A percentile compares a stretch with the other conserved stretches of the same genome.
phyloP scores from a whole-genome alignment of 2,113 vertebrate species.

The Prionailurus bengalensis region DNA sequence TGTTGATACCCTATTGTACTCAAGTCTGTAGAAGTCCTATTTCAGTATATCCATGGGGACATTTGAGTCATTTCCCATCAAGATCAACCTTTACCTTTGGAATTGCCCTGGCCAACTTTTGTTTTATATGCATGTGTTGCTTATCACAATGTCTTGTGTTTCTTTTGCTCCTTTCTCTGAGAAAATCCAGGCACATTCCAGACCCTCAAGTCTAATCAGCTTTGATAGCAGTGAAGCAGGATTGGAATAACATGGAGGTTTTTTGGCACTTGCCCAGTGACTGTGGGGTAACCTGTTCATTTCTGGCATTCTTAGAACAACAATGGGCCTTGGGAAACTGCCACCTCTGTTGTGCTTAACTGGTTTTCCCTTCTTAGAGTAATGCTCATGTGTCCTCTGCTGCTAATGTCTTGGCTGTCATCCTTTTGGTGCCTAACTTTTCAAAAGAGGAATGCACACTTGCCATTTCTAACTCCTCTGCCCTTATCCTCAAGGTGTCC shows the following conservation, averaged over 20 bases:
- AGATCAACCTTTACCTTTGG: slow-evolving; percentile 23
- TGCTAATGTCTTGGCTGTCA: background rate
- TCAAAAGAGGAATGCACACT: background rate
- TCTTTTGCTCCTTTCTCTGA: slow-evolving; percentile 62
- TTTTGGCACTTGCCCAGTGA: slow-evolving; percentile 1
- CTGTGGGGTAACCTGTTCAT: background rate
- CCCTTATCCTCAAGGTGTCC: background rate
- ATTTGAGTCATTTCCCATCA: slow-evolving; percentile 58
- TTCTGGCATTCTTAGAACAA: background rate
- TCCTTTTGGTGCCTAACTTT: background rate
- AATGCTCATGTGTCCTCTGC: too few relatives aligned
- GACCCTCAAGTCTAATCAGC: slow-evolving; percentile 54
- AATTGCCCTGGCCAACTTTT: background rate
- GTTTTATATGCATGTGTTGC: background rate
- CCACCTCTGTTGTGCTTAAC: too few relatives aligned
- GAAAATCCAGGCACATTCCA: slow-evolving; percentile 74
- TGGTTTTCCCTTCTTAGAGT: background rate
- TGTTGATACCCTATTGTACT: background rate
- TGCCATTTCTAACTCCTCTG: background rate
- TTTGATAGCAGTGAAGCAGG: slow-evolving; percentile 8
- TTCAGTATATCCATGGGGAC: background rate
- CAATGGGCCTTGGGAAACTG: background rate
- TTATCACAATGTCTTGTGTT: slow-evolving; percentile 55
- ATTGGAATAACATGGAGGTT: background rate
- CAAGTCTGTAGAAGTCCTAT: background rate